phyloP scores from a whole-genome alignment of 2,113 vertebrate species.

The Hippocampus guttulatus region DNA sequence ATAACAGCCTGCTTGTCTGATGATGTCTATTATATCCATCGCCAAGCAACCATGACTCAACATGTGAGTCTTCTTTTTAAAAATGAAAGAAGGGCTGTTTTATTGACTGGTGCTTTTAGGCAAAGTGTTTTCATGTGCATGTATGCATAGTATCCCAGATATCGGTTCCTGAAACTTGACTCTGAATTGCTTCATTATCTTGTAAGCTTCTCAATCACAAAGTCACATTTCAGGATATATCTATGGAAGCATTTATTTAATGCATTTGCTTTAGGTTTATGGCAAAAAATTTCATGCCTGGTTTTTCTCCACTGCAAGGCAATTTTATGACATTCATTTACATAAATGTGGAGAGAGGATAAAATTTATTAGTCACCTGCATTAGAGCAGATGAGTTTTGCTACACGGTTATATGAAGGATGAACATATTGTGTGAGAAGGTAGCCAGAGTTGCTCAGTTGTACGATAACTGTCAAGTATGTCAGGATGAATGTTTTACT shows the following conservation, averaged over 20 bases:
- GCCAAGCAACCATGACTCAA: no score
- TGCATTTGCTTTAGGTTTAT: background rate
- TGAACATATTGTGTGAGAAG: background rate
- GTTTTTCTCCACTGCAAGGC: background rate
- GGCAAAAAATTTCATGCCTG: background rate
- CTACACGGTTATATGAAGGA: background rate
- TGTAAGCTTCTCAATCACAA: background rate
- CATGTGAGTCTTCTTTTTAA: background rate
- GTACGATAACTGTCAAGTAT: no score
- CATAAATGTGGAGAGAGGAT: background rate
- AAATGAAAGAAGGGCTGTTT: no score
- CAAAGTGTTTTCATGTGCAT: no score
- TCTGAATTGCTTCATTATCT: background rate
- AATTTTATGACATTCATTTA: background rate
- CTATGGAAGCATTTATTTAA: background rate
- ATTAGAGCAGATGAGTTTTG: background rate
- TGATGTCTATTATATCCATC: no score
- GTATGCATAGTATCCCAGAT: no score
- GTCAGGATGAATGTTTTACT: background rate
- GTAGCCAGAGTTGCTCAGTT: background rate
- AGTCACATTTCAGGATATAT: no score
- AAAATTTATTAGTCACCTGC: background rate
- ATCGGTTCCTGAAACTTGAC: background rate
- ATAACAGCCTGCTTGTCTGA: background rate
- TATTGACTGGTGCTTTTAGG: no score